Base-by-base conservation (phyloP, 2,113 vertebrate species). In the Ameiurus melas region DNA sequence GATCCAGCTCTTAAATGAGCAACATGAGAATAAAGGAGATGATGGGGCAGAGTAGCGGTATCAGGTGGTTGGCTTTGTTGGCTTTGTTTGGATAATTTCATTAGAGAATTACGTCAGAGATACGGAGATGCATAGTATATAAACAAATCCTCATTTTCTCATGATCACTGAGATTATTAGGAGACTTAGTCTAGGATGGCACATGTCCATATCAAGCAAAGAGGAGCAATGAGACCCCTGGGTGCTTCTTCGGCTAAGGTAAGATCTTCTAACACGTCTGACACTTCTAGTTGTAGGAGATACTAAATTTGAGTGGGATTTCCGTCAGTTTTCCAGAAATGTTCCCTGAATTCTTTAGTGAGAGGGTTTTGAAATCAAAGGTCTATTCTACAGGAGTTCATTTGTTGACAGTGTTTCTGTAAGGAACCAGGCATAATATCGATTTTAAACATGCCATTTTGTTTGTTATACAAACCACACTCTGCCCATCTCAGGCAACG, bases 1-100 rank as follows among this genome's bases (percentile, higher is more conserved):
- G 57, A 73, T 82, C 57, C 82, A 80, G 68, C 70, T 86, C 80
- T 83, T 53, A 86, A 83, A 83, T 84, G 53, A 91, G 62, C 83
- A 88, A 70, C 85, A 66, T 70, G 83, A 68, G 64, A 43, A 77
- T 57, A 87, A 89, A 87, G 80, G 68, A 33, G 47, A 75, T 57
- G 47, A 75, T 57, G 33, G 53, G 30, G n/a, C 47, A 51, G 33
- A 90, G 68, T 27, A 85, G 13, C 2, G 25, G 27, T 19, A 60
- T 71, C 62, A 64, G 47, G 57, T 55, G 55, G 53, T 8, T 53
- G 8, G 43, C 36, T 66, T 88, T 83, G 66, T 82, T 53, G 8
- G 39, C 33, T 66, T 88, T 83, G 66, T 82, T 53, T 66, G 57
- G 80, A n/a, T 16, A 0, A 27, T 83, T 64, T 58, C 33, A 43